These are phyloP conservation scores for Clarias laeviceps DNA, from an alignment of 2,797 vertebrate genomes.

Conservation along the genomic window DNA sequence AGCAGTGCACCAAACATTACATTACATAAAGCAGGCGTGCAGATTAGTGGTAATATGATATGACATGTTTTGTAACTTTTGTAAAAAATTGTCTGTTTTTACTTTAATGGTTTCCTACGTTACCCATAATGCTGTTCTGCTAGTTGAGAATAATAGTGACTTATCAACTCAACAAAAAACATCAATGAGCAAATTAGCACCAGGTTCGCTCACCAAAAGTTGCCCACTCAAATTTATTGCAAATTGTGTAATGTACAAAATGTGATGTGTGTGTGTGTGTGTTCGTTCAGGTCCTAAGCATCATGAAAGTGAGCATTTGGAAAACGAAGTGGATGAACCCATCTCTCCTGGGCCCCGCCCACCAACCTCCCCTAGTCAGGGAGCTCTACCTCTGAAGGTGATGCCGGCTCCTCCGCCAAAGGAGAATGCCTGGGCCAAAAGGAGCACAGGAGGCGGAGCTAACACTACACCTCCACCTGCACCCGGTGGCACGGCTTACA, in stretches of 20 bases:
- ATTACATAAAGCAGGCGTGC: not conserved
- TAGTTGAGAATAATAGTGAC: not conserved
- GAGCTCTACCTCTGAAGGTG: conserved; percentile 82
- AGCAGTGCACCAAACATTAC: not conserved
- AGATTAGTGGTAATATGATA: not conserved
- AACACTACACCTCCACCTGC: conserved; percentile 69
- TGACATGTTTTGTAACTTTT: not conserved
- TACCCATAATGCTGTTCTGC: not conserved
- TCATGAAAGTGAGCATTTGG: conserved; percentile 87
- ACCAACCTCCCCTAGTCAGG: conserved; percentile 76
- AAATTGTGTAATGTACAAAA: not conserved
- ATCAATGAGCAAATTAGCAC: not conserved
- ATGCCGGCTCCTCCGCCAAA: conserved; percentile 92
- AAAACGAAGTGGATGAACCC: conserved; percentile 86
- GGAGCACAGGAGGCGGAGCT: conserved; percentile 67
- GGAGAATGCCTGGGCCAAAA: conserved; percentile 93
- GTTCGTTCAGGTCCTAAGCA: conserved; percentile 75
- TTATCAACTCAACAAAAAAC: not conserved
- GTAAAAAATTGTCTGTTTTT: not conserved
- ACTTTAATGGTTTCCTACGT: not conserved
- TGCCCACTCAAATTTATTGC: not conserved
- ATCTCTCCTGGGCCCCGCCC: conserved; percentile 77
- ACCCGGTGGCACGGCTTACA: conserved; percentile 64
- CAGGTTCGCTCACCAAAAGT: not conserved
- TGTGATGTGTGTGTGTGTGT: conserved; percentile 6